A percentile compares a stretch with the other conserved stretches of the same genome.
phyloP scores from a whole-genome alignment of 2,113 vertebrate genomes.

The Cheirogaleus medius region DNA sequence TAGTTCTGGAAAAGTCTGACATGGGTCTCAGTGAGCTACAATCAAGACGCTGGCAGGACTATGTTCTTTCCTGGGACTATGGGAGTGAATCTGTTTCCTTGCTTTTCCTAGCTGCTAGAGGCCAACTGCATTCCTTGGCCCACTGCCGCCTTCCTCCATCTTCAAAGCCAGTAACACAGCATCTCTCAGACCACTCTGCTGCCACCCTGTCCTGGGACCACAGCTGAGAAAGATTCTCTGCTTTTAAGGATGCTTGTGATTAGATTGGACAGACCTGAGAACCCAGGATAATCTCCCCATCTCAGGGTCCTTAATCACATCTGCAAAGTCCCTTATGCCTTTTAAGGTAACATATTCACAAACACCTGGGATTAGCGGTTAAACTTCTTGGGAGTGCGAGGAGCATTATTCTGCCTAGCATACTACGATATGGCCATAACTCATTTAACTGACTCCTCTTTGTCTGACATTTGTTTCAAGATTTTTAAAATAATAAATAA shows the following conservation, averaged over 20 bases:
- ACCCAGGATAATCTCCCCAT: background rate
- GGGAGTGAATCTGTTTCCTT: background rate
- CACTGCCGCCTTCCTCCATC: background rate
- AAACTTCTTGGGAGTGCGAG: background rate
- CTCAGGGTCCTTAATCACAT: background rate
- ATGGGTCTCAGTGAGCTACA: background rate
- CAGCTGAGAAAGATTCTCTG: background rate
- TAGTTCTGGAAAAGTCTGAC: background rate
- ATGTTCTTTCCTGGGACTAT: background rate
- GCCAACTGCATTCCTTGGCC: background rate
- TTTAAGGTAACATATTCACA: background rate
- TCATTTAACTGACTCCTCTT: background rate
- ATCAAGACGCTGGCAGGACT: background rate
- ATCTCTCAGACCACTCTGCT: background rate
- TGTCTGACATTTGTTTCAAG: background rate
- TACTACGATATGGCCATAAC: background rate
- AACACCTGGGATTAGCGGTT: background rate
- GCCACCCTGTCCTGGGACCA: background rate
- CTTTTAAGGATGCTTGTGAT: background rate
- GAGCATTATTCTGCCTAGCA: background rate
- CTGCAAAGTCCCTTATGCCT: background rate
- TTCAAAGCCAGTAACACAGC: background rate
- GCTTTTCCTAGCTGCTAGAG: background rate
- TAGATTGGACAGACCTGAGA: background rate
- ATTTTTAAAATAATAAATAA: conserved; percentile 37